A percentile compares a stretch with the other conserved stretches of the same genome.
phyloP scores from a whole-genome alignment of 2,888 invertebrate species.

The Lymantria monacha region DNA sequence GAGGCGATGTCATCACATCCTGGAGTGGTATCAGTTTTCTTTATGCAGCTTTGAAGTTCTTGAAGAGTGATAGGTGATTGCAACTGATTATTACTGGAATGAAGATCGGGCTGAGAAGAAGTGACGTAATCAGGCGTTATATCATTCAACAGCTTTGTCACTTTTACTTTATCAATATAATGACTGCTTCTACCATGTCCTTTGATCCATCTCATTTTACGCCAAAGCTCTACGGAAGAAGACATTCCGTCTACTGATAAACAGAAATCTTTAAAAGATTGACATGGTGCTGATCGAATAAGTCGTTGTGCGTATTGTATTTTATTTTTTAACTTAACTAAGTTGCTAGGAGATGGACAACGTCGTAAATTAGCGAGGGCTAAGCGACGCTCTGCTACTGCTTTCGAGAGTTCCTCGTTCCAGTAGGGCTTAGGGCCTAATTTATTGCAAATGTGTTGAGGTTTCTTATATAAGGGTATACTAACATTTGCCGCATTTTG shows the following conservation, averaged over 20 bases:
- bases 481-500: no score
- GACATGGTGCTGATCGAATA: background rate
- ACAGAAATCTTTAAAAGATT: background rate
- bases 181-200: background rate
- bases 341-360: no score
- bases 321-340: no score
- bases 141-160: background rate
- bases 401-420: no score
- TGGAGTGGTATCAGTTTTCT: background rate
- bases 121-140: background rate
- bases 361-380: no score
- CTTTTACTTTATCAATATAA: background rate
- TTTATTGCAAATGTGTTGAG: no score
- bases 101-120: background rate
- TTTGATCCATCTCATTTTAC: background rate
- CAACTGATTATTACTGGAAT: background rate
- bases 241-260: background rate
- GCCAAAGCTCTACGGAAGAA: background rate
- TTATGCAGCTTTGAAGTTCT: no score
- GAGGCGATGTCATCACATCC: background rate
- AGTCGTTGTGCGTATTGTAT: no score
- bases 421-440: no score
- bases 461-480: no score
- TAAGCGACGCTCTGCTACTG: no score
- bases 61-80: background rate